Percentiles rank a stretch among this genome's conserved stretches.
phyloP scores from a whole-genome alignment of 2,113 vertebrate genomes.

The Pangasianodon gigas region DNA sequence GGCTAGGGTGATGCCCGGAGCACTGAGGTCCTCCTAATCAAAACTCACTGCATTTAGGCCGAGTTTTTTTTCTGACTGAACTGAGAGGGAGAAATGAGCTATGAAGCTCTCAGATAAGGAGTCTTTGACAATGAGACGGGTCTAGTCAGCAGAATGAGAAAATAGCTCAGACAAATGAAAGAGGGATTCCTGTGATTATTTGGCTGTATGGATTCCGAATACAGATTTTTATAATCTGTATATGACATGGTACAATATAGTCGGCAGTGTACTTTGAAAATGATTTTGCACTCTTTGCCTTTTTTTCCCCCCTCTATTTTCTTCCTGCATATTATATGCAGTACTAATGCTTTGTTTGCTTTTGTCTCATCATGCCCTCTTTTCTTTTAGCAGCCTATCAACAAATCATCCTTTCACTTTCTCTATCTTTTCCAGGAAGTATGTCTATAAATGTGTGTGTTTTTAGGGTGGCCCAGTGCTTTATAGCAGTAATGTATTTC shows the following conservation, averaged over 20 bases:
- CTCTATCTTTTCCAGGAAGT: constrained; percentile 7
- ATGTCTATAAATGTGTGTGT: neutral
- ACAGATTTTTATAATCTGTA: neutral
- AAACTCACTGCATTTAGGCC: constrained; percentile 25
- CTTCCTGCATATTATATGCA: neutral
- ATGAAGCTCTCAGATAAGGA: constrained; percentile 15
- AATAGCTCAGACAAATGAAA: constrained; percentile 10
- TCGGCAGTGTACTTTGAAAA: no score
- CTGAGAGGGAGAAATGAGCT: constrained; percentile 28
- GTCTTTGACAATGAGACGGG: constrained; percentile 1
- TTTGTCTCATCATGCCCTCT: constrained; percentile 10
- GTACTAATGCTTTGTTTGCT: constrained; percentile 6
- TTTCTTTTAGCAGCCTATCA: constrained; percentile 35
- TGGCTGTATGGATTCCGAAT: neutral
- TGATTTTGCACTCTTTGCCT: neutral
- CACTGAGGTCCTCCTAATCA: constrained; percentile 36
- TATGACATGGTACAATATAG: neutral
- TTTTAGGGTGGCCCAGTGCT: constrained; percentile 34
- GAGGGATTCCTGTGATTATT: neutral
- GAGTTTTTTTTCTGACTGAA: constrained; percentile 8
- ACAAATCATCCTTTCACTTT: constrained; percentile 18
- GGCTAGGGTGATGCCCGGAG: constrained; percentile 22
- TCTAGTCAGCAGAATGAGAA: constrained; percentile 37
- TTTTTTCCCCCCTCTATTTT: neutral
- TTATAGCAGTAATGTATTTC: constrained; percentile 62